Evolutionary conservation across 2,888 invertebrate species (phyloP).

Genomic region (Cephus pygmeus): DNA sequence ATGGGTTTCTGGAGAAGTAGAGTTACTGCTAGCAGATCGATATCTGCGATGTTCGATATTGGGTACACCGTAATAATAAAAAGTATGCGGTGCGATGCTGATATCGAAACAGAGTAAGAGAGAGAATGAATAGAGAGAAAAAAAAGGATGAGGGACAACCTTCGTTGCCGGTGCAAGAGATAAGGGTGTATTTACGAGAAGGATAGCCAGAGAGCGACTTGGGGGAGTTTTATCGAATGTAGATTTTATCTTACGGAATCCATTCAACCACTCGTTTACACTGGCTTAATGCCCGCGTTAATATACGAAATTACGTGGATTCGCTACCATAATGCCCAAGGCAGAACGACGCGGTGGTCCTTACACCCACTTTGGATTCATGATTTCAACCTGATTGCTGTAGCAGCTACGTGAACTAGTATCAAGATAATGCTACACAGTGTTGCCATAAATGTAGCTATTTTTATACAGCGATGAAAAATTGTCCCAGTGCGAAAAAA

Average conservation of each 20-base stretch:
- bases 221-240: constrained; percentile 17
- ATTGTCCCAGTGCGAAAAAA: background rate
- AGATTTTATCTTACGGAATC: constrained; percentile 29
- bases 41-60: constrained; percentile 8
- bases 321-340: constrained; percentile 16
- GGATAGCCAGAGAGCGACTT: background rate
- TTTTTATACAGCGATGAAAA: background rate
- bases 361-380: background rate
- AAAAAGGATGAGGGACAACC: background rate
- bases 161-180: background rate
- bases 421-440: background rate
- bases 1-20: background rate
- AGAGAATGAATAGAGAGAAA: background rate
- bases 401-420: background rate
- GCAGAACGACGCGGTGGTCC: background rate
- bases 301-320: constrained; percentile 45
- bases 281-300: constrained; percentile 42
- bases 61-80: constrained; percentile 21
- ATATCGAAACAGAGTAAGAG: constrained; percentile 5
- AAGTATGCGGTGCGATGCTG: constrained; percentile 5
- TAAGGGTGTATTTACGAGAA: constrained; percentile 1
- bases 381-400: background rate
- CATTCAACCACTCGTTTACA: constrained; percentile 19
- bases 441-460: background rate
- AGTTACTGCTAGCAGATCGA: background rate